A percentile compares a stretch with the other conserved stretches of the same genome.
Conservation (phyloP, 2,113 vertebrate genomes). For the Parotia lawesii region DNA sequence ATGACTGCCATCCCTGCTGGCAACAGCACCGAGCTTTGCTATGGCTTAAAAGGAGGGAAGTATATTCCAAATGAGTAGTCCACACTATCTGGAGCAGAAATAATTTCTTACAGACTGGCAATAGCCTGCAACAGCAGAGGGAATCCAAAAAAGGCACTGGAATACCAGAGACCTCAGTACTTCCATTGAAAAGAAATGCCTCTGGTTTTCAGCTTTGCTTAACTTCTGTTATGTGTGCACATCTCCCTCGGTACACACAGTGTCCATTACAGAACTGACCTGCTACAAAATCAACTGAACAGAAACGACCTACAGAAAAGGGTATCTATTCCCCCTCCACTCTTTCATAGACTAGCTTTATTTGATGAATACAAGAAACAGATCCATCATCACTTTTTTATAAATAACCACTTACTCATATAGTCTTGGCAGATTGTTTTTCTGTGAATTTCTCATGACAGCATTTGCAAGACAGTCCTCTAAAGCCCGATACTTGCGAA, state of each 20-base stretch:
- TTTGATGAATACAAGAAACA: not conserved
- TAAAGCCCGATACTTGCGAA: not conserved
- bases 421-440: not conserved
- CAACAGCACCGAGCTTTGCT: not conserved
- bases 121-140: not conserved
- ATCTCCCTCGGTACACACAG: not conserved
- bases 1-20: conserved; percentile 24
- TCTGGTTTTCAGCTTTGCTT: not conserved
- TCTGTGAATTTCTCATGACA: not conserved
- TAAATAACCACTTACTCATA: not conserved
- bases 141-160: not conserved
- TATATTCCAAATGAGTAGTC: conserved; percentile 4
- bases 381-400: not conserved
- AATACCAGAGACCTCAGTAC: not conserved
- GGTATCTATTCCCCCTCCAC: not conserved
- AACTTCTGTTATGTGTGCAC: not conserved
- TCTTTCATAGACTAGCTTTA: not conserved
- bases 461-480: not conserved
- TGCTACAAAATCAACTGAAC: not conserved
- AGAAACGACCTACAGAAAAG: not conserved
- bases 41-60: not conserved
- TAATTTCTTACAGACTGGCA: not conserved
- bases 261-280: not conserved
- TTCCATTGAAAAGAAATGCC: not conserved
- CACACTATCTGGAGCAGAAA: conserved; percentile 11